phyloP scores from a whole-genome alignment of 2,797 vertebrate species.

The Chiroxiphia lanceolata region DNA sequence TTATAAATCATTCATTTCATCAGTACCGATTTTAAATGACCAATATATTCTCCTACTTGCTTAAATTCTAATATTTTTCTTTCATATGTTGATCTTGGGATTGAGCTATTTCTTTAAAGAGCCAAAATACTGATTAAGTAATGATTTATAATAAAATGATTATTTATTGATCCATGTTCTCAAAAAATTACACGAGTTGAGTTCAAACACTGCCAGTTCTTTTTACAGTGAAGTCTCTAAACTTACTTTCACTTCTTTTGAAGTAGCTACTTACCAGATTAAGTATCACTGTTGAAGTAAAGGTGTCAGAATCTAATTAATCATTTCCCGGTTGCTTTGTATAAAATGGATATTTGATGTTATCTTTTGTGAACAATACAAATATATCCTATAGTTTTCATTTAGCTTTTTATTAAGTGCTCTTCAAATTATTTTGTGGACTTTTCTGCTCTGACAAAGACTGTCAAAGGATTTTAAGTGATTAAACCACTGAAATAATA shows the following conservation, averaged over 20 bases:
- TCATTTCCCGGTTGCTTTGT: not conserved
- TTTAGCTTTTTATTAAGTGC: not conserved
- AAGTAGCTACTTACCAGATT: not conserved
- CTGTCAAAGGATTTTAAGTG: not conserved
- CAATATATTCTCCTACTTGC: not conserved
- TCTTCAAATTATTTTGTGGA: not conserved
- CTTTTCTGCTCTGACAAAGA: not conserved
- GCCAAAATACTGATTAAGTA: not conserved
- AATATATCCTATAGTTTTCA: not conserved
- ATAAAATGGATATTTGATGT: not conserved
- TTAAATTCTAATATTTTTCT: not conserved
- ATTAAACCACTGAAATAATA: not conserved
- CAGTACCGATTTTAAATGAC: not conserved
- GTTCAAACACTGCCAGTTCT: not conserved
- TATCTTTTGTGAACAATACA: not conserved
- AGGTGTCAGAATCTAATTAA: not conserved
- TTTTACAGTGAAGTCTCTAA: not conserved
- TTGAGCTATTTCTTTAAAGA: not conserved
- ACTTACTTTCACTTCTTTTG: not conserved
- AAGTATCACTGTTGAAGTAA: not conserved
- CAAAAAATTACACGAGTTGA: not conserved
- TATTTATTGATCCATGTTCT: not conserved
- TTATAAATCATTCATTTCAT: constrained; percentile 26
- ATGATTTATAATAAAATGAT: not conserved
- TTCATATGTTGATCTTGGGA: not conserved